Base-by-base conservation (phyloP, 2,797 vertebrate genomes). In the Atherinosoma microstoma region DNA sequence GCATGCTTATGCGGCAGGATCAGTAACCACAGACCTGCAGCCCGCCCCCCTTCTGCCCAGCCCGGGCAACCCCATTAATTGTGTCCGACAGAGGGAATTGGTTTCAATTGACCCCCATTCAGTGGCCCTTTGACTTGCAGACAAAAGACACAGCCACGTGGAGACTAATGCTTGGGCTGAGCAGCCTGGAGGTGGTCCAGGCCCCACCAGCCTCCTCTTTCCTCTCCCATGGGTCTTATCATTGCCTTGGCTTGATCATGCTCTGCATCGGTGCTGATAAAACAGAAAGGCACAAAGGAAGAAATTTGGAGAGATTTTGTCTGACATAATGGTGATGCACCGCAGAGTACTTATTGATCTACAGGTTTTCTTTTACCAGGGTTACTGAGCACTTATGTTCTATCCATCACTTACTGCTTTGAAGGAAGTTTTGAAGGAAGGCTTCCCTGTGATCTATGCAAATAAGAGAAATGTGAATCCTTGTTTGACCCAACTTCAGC, bases 41-140 rank as follows among this genome's bases (percentile, higher is more conserved):
- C 76, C 68, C 75, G 83, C 89, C 83, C 87, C 85, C 87, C 83
- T 76, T 59, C 79, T 51, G 58, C 78, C 82, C 86, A 60, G 67
- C 66, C 76, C 63, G 59, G 89, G 92, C 90, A 91, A 88, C 91
- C 87, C 89, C 91, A 91, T 93, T 94, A 91, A 92, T 92, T 95
- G 93, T 93, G 84, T 90, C 86, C 88, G 89, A 94, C 90, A 93
- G 91, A 93, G 87, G 89, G 90, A 94, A 94, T 94, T 94, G 94
- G 93, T 94, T 95, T 94, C 92, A 92, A 92, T 93, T 95, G 93
- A 94, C 94, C 94, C 87, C 91, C 92, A 95, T 95, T 95, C 93
- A 95, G 87, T 68, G 60, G 87, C 73, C 82, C 87, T 91, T 94
- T 95, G 94, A 94, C 93, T 87, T 84, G 76, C 81, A 88, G 91